phyloP scores from a whole-genome alignment of 1,140 invertebrate species.

The Battus philenor region DNA sequence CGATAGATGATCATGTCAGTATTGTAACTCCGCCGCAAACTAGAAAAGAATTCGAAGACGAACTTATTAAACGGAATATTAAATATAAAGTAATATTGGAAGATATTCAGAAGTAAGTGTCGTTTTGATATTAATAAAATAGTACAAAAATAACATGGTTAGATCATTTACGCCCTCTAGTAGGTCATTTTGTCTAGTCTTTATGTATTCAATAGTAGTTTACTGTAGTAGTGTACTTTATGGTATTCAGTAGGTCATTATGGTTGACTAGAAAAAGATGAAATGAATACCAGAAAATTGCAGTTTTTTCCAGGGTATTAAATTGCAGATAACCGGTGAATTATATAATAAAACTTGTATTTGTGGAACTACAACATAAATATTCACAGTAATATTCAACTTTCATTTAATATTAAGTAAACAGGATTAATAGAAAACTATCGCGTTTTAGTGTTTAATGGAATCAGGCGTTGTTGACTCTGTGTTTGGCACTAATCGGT shows the following conservation, averaged over 20 bases:
- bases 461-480: too few relatives aligned
- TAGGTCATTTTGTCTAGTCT: not conserved
- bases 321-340: too few relatives aligned
- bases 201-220: not conserved
- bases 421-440: too few relatives aligned
- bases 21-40: slow-evolving; percentile 43
- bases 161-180: not conserved
- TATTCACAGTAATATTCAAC: too few relatives aligned
- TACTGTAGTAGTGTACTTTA: not conserved
- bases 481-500: too few relatives aligned
- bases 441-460: too few relatives aligned
- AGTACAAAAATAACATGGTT: not conserved
- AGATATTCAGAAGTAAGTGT: slow-evolving; percentile 60
- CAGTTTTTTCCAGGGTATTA: too few relatives aligned
- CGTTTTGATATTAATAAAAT: not conserved
- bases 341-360: too few relatives aligned
- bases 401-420: too few relatives aligned
- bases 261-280: not conserved
- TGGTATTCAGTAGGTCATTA: not conserved
- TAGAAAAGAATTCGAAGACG: slow-evolving; percentile 36
- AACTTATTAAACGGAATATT: slow-evolving; percentile 35
- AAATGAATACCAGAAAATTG: not conserved
- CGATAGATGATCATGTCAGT: slow-evolving; percentile 43
- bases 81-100: slow-evolving; percentile 38
- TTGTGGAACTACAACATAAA: too few relatives aligned